A percentile compares a stretch with the other conserved stretches of the same genome.
These are phyloP conservation scores for Dolichomitus sp. DNA, from an alignment of 2,888 invertebrate genomes.

Conservation along the genomic window DNA sequence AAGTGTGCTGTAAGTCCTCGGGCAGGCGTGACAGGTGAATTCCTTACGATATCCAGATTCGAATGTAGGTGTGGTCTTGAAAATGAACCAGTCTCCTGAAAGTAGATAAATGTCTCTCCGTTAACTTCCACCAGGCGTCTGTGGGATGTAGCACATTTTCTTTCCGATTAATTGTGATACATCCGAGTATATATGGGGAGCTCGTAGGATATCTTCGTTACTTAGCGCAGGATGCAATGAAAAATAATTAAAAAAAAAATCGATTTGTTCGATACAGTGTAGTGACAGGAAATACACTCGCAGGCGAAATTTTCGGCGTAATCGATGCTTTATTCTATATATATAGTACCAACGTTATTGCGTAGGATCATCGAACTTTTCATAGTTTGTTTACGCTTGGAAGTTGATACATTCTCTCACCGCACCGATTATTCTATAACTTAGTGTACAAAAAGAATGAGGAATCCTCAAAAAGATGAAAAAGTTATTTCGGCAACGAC, in stretches of 20 bases:
- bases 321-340: slow-evolving; percentile 49
- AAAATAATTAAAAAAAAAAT: slow-evolving; percentile 5
- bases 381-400: slow-evolving; percentile 14
- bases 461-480: slow-evolving; percentile 1
- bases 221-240: neutral
- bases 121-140: neutral
- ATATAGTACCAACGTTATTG: slow-evolving; percentile 23
- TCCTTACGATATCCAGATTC: slow-evolving; percentile 50
- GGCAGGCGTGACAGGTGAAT: slow-evolving; percentile 73
- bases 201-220: slow-evolving; percentile 8
- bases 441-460: slow-evolving; percentile 37
- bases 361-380: slow-evolving; percentile 13
- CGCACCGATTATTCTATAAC: slow-evolving; percentile 22
- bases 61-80: slow-evolving; percentile 29
- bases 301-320: slow-evolving; percentile 23
- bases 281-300: slow-evolving; percentile 19
- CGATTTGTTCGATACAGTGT: slow-evolving; percentile 8
- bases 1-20: slow-evolving; percentile 73
- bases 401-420: slow-evolving; percentile 26
- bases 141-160: neutral
- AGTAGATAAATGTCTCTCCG: slow-evolving; percentile 38
- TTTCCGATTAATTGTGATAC: slow-evolving; percentile 12
- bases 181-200: neutral
- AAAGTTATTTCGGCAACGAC: slow-evolving; percentile 17
- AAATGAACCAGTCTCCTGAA: slow-evolving; percentile 46